A percentile compares a stretch with the other conserved stretches of the same genome.
These are phyloP conservation scores for Philaethria dido DNA, from an alignment of 2,888 invertebrate species.

Conservation along the genomic window DNA sequence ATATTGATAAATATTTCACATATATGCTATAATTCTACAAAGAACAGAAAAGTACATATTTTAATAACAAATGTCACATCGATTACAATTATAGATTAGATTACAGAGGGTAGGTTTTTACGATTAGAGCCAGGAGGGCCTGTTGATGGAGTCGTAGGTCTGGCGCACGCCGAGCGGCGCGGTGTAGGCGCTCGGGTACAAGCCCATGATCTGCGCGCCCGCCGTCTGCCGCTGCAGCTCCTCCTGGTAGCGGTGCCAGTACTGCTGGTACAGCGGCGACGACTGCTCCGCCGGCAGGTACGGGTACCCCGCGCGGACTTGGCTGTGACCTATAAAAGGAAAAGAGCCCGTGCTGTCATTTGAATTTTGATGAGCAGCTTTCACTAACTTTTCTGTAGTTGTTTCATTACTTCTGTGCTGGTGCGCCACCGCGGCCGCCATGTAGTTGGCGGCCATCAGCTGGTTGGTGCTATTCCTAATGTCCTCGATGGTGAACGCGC, in stretches of 20 bases:
- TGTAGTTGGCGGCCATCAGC: conserved; percentile 82
- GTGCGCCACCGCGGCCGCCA: conserved; percentile 77
- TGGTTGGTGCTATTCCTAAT: conserved; percentile 85
- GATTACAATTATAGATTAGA: conserved; percentile 30
- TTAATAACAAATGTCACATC: conserved; percentile 61
- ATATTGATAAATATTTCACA: conserved; percentile 58
- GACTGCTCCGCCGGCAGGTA: conserved; percentile 86
- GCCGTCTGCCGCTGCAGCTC: conserved; percentile 83
- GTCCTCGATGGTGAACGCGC: conserved; percentile 87
- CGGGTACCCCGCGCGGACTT: conserved; percentile 84
- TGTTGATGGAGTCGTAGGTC: conserved; percentile 88
- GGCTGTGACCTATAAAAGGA: conserved; percentile 85
- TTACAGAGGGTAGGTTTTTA: no score
- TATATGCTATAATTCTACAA: conserved; percentile 64
- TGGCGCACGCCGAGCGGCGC: conserved; percentile 86
- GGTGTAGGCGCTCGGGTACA: conserved; percentile 87
- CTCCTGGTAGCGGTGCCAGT: conserved; percentile 86
- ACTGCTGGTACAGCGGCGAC: conserved; percentile 89
- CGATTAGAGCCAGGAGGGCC: conserved; percentile 88
- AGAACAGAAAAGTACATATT: conserved; percentile 50
- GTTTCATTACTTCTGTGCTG: conserved; percentile 71
- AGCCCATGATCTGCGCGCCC: conserved; percentile 84
- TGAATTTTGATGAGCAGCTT: conserved; percentile 77
- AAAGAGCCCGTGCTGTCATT: conserved; percentile 73
- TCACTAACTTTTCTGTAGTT: conserved; percentile 70